phyloP scores from a whole-genome alignment of 1,140 invertebrate species.

The Leguminivora glycinivorella region DNA sequence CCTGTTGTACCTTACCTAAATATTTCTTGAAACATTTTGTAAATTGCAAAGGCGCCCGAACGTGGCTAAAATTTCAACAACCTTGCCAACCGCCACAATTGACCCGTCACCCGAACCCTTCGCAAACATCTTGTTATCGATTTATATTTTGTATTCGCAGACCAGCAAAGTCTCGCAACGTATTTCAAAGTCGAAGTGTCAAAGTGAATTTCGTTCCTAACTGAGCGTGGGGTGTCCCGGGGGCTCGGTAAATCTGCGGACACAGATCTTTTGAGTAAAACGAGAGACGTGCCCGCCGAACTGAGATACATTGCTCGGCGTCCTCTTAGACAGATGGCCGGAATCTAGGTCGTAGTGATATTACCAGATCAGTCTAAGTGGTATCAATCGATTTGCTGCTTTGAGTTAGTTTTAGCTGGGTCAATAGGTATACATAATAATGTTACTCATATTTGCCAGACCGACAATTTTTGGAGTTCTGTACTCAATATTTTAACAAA shows the following conservation, averaged over 20 bases:
- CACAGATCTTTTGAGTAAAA: conserved; percentile 26
- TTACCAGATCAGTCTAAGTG: conserved; percentile 5
- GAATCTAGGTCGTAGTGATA: conserved; percentile 7
- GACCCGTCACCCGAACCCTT: background rate
- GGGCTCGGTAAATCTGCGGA: conserved; percentile 24
- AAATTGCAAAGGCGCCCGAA: background rate
- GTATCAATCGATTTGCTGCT: background rate
- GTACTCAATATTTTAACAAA: no score
- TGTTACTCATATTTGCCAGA: background rate
- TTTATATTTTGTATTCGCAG: conserved; percentile 19
- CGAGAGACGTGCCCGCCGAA: conserved; percentile 21
- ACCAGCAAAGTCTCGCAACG: conserved; percentile 16
- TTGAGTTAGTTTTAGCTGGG: background rate
- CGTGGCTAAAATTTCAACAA: background rate
- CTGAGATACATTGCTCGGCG: conserved; percentile 16
- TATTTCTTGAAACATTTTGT: no score
- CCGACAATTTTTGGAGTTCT: background rate
- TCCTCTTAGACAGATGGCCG: conserved; percentile 17
- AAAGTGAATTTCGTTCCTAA: conserved; percentile 27
- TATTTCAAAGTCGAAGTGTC: conserved; percentile 26
- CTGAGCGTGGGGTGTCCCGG: conserved; percentile 22
- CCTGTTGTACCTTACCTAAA: no score
- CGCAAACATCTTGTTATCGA: conserved; percentile 12
- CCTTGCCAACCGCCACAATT: background rate
- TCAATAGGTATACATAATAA: background rate